Evolutionary conservation across 2,888 invertebrate species (phyloP), one percentile per base, ranked within the genome.

Genomic region (Serripes groenlandicus): DNA sequence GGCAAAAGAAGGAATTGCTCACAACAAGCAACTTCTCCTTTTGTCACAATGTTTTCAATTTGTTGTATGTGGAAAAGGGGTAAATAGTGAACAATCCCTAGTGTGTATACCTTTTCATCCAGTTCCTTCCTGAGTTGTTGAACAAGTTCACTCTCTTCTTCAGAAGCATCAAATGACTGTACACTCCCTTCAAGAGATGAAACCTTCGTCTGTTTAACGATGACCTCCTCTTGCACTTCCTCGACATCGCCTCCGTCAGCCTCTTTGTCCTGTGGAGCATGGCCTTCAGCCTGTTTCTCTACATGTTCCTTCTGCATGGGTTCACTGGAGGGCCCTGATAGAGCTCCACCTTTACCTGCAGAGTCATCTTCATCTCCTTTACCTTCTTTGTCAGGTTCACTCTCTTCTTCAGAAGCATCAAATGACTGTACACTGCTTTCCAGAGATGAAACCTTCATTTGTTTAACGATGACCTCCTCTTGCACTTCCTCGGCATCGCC

Each of bases 51-150:
- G n/a, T n/a, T n/a, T n/a, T n/a, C n/a, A n/a, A n/a, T n/a, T n/a
- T n/a, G n/a, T n/a, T n/a, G n/a, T n/a, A n/a, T n/a, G n/a, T n/a
- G n/a, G n/a, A n/a, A n/a, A n/a, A n/a, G n/a, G n/a, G n/a, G n/a
- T n/a, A n/a, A n/a, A n/a, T n/a, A n/a, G n/a, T n/a, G n/a, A n/a
- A n/a, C n/a, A n/a, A n/a, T n/a, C n/a, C n/a, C n/a, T n/a, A n/a
- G n/a, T n/a, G n/a, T n/a, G n/a, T n/a, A 26, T 32, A 81, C 83
- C 77, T 85, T 82, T 5, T 70, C 72, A 34, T 58, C 78, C n/a
- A 85, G 71, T 62, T 85, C 81, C 54, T 80, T 49, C 68, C 76
- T 73, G n/a, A 85, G 71, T 34, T 85, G 73, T 56, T 60, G 56
- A 23, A 66, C 66, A 37, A 66, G 42, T 66, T 66, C 66, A 35